phyloP scores from a whole-genome alignment of 2,797 vertebrate species.

The Kryptopterus vitreolus region DNA sequence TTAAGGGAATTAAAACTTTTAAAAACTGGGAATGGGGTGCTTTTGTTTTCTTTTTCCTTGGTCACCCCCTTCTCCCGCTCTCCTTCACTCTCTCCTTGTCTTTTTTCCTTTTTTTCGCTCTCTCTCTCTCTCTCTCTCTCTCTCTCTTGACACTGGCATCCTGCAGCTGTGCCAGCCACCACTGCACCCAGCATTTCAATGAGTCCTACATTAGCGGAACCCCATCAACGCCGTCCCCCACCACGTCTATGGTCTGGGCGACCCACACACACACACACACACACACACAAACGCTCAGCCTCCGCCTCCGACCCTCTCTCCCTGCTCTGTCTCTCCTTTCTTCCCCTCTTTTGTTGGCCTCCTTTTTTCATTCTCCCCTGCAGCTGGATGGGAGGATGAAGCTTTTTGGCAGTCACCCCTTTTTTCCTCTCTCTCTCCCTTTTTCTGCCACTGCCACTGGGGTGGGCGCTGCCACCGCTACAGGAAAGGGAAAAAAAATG shows the following conservation, averaged over 20 bases:
- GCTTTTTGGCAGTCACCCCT: conserved; percentile 72
- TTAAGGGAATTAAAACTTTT: conserved; percentile 79
- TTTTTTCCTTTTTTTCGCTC: conserved; percentile 72
- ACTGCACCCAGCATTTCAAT: conserved; percentile 85
- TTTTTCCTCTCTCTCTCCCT: conserved; percentile 59
- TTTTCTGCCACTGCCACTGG: conserved; percentile 64
- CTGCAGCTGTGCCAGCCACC: conserved; percentile 82
- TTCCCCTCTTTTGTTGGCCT: conserved; percentile 55
- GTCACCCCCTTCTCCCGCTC: conserved; percentile 72
- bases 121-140: conserved; percentile 73
- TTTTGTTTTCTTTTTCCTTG: conserved; percentile 77
- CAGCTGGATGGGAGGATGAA: conserved; percentile 71
- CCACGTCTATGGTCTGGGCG: not conserved
- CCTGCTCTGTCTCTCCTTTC: conserved; percentile 56
- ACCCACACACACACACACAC: conserved; percentile 12
- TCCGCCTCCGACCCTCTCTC: conserved; percentile 36
- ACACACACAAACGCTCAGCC: conserved; percentile 42
- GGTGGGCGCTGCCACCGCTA: conserved; percentile 67
- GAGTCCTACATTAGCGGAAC: conserved; percentile 67
- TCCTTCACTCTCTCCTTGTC: conserved; percentile 73
- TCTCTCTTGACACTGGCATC: conserved; percentile 66
- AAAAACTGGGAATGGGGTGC: conserved; percentile 66
- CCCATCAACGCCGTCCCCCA: conserved; percentile 44
- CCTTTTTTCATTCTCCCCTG: conserved; percentile 63
- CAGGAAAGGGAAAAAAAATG: conserved; percentile 58